A percentile compares a stretch with the other conserved stretches of the same genome.
These are phyloP conservation scores for Rhingia campestris DNA, from an alignment of 2,888 invertebrate species.

Conservation along the genomic window DNA sequence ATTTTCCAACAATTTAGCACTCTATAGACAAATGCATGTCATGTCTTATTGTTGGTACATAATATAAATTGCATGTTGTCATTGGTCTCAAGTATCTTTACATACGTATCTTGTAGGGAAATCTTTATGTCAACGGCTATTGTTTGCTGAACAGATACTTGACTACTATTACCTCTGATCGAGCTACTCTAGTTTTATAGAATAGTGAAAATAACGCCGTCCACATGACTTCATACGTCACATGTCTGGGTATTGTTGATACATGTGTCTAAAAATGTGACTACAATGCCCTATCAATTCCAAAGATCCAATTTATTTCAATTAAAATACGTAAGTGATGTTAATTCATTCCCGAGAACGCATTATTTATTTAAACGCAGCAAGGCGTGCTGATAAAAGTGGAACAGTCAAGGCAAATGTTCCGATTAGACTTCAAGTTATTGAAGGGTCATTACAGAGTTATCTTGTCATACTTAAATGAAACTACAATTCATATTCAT, in stretches of 20 bases:
- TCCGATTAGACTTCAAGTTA: constrained; percentile 7
- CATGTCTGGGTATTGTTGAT: constrained; percentile 1
- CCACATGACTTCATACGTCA: constrained; percentile 34
- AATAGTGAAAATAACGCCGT: not conserved
- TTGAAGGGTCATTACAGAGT: not conserved
- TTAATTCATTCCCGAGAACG: constrained; percentile 11
- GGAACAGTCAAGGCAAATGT: not conserved
- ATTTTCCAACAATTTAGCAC: not conserved
- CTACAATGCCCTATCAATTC: constrained; percentile 6
- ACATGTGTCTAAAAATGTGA: not conserved
- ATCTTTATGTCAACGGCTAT: constrained; percentile 39
- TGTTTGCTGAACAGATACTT: constrained; percentile 24
- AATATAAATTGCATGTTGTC: constrained; percentile 8
- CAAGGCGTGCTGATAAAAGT: not conserved
- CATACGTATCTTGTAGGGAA: constrained; percentile 30
- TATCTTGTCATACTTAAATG: not conserved
- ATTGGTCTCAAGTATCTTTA: constrained; percentile 11
- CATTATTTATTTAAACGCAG: constrained; percentile 8
- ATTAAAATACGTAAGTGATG: constrained; percentile 20
- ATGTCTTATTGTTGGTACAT: constrained; percentile 1
- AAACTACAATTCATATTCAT: not conserved
- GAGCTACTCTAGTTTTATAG: constrained; percentile 18
- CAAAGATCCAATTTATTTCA: constrained; percentile 46
- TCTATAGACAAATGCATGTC: constrained; percentile 1
- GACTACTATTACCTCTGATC: not conserved